phyloP scores from a whole-genome alignment of 2,888 invertebrate species.

The Agriotes lineatus region DNA sequence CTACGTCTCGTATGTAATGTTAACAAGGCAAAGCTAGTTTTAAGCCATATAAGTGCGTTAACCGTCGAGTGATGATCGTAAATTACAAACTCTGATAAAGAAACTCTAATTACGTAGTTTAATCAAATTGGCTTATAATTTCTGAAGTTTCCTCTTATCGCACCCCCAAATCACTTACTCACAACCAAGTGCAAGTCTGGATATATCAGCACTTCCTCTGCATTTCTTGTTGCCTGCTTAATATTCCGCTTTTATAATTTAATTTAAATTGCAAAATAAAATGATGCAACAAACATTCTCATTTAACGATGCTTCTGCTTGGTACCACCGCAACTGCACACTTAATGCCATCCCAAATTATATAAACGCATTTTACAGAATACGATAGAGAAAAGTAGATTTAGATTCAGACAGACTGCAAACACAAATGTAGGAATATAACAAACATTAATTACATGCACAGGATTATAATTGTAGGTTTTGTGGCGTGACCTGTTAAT shows the following conservation, averaged over 20 bases:
- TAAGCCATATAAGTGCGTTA: no score
- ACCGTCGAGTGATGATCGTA: background rate
- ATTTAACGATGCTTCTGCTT: background rate
- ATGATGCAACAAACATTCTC: constrained; percentile 14
- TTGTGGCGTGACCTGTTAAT: no score
- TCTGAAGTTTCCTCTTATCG: background rate
- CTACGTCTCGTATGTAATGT: no score
- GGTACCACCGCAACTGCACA: background rate
- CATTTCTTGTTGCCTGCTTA: background rate
- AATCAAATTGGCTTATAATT: background rate
- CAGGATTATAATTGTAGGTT: no score
- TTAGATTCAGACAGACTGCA: no score
- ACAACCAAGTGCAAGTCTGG: constrained; percentile 13
- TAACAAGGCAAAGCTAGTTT: no score
- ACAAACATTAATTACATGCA: no score
- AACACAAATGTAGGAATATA: background rate
- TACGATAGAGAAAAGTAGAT: no score
- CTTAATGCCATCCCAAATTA: background rate
- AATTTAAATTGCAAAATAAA: constrained; percentile 21
- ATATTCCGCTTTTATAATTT: constrained; percentile 12
- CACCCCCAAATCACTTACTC: background rate
- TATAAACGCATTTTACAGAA: no score
- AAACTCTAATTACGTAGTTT: background rate
- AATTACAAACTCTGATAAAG: background rate
- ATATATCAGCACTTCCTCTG: constrained; percentile 11